Evolutionary conservation across 2,797 vertebrate species (phyloP), one percentile per base, ranked within the genome.

Genomic region (Poeciliopsis paucimaculata): DNA sequence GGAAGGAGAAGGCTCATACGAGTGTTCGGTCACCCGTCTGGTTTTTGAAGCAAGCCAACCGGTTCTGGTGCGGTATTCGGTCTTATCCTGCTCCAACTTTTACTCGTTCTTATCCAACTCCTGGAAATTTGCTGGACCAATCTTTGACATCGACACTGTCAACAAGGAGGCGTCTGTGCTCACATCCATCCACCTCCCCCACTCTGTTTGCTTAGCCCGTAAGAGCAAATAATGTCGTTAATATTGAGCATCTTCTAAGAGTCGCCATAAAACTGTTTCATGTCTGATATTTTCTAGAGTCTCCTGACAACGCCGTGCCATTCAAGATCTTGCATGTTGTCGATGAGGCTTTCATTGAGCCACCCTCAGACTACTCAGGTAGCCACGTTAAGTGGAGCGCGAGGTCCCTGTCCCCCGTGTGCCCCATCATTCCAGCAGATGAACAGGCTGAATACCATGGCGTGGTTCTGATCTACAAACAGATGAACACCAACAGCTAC

Each of bases 1-100:
- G 90, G 95, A 96, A 0, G 74, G 77, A 0, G 96, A 97, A 80
- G 96, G 97, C 2, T 91, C 88, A 0, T 97, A 94, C 8, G 93
- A 96, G 87, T 97, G 97, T 85, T 89, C 94, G 0, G 34, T 91
- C 74, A 98, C 97, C 0, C 96, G 96, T 13, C 91, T 97, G 87
- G 94, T 97, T 53, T 97, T 97, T 43, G 96, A 98, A 85, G 96
- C 97, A 0, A 94, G 93, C 0, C 89, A 93, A 53, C 81, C 81
- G 0, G 95, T 94, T 31, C 88, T 91, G 5, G 89, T 97, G 78
- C 92, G 87, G 0, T 97, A 97, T 60, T 94, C 94, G 0, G 68
- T 97, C 81, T 68, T 98, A 1, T 98, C 97, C 81, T 98, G 97
- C 97, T 96, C 96, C 94, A 97, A 95, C 81, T 97, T 94, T 0